Evolutionary conservation across 2,888 invertebrate genomes (phyloP).

Genomic region (Gymnocheta viridis): DNA sequence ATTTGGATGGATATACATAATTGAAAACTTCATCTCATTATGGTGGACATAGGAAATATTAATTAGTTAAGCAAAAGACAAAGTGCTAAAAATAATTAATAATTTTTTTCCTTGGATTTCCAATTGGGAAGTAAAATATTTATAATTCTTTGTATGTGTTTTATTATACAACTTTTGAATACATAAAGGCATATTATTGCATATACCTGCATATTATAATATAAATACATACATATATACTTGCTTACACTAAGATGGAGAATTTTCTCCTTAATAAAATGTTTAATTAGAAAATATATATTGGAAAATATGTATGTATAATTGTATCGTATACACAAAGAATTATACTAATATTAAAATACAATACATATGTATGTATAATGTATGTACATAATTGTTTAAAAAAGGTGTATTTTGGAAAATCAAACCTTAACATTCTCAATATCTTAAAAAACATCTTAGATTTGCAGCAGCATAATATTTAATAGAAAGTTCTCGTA

Average conservation of each 20-base stretch:
- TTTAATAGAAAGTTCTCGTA: neutral
- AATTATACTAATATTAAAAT: neutral
- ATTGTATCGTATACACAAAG: neutral
- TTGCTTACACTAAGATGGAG: constrained; percentile 26
- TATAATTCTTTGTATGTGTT: neutral
- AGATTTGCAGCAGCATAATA: neutral
- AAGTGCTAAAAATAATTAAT: too few relatives aligned
- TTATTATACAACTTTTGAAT: neutral
- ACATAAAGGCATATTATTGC: constrained; percentile 6
- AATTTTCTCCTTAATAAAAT: constrained; percentile 47
- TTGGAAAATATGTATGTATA: neutral
- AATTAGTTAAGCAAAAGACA: too few relatives aligned
- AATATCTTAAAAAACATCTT: neutral
- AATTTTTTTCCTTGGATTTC: neutral
- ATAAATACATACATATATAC: constrained; percentile 24
- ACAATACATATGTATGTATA: neutral
- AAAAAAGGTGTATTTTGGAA: neutral
- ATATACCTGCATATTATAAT: constrained; percentile 20
- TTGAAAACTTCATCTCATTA: too few relatives aligned
- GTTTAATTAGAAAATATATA: constrained; percentile 60
- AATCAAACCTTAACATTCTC: neutral
- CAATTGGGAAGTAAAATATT: neutral
- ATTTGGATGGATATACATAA: too few relatives aligned
- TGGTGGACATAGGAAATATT: too few relatives aligned
- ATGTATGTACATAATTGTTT: neutral